Base-by-base conservation (phyloP, 2,113 vertebrate species). In the Isichthys henryi region DNA sequence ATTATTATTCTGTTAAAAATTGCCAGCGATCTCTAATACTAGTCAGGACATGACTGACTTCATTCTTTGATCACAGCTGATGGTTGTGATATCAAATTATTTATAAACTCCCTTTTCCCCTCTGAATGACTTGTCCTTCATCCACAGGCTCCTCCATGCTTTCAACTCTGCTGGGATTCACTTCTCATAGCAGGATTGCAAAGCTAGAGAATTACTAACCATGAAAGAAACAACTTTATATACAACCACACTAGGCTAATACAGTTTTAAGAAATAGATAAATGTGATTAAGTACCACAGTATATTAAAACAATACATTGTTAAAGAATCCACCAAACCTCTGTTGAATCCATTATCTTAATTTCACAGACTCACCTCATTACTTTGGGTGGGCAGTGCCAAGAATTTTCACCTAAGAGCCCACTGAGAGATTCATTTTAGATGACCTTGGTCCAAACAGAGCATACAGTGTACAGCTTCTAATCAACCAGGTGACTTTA, bases 121-220 rank as follows among this genome's bases (percentile, higher is more conserved):
- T 31, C 0, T 23, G 13, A 45, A 49, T 87, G 31, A 43, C 45
- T 80, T 19, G 19, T 88, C 27, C 62, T 86, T 66, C 2, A 15
- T 50, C 62, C 87, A 74, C 93, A 99, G 98, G 43, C 91, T 99
- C 91, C 96, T 99, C 89, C 98, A 99, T 90, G 97, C 97, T 13
- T 99, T 99, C 95, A 99, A 98, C 93, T 93, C 97, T 88, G 97
- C 97, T 95, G 98, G 98, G 90, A 97, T 99, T 92, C 98, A 99
- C 93, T 99, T 99, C 94, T 97, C 97, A 89, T 99, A 95, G 95
- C 84, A 1, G 35, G 74, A 62, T n/a, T n/a, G n/a, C n/a, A 23
- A 58, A 58, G 56, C 19, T 23, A 58, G 21, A 58, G 6, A 58
- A 23, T 58, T 5, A 23, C 17, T 23, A 58, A 27, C 19, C 19